Evolutionary conservation across 1,140 invertebrate genomes (phyloP), one percentile per base, ranked within the genome.

Genomic region (Drosophila subpulchrella): DNA sequence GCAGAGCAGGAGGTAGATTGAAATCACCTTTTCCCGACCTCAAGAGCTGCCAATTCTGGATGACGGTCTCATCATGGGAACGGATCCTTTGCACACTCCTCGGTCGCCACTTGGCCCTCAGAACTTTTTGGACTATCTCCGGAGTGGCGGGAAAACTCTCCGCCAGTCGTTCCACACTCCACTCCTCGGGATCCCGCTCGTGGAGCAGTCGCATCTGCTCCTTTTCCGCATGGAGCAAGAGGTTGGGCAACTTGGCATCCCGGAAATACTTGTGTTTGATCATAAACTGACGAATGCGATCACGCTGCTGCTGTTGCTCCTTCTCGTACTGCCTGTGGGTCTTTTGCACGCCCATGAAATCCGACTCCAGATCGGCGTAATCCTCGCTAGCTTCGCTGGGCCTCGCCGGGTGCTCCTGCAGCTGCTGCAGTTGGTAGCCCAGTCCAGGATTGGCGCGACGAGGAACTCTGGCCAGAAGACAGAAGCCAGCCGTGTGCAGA

Each of bases 181-280:
- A 98, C 81, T 95, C 94, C 36, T 95, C 92, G 11, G 96, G 95
- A 92, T 97, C 93, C 13, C 93, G 93, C 20, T 93, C 72, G 81
- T 96, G 94, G 3, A 98, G 93, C 72, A 95, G 94, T 50, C 94
- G 93, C 50, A 98, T 97, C 92, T 97, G 95, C 92, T 97, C 94
- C 88, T 96, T 97, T 88, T 98, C 97, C 71, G 94, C 94, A 93
- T 95, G 97, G 1, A 96, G 97, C 58, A 98, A 82, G n/a, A 98
- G 94, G 81, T 95, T 96, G 0, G 95, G 94, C 61, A 95, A 93
- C 61, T 94, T 93, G 57, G 94, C 92, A 71, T 95, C 93, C 48
- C 95, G 95, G 83, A 97, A 96, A 84, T 96, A 97, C 91, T 96
- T 97, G n/a, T 94, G 93, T 71, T 93, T 93, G 0, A 96, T 93